Evolutionary conservation across 2,113 vertebrate genomes (phyloP).

Genomic region (Cynoglossus semilaevis): DNA sequence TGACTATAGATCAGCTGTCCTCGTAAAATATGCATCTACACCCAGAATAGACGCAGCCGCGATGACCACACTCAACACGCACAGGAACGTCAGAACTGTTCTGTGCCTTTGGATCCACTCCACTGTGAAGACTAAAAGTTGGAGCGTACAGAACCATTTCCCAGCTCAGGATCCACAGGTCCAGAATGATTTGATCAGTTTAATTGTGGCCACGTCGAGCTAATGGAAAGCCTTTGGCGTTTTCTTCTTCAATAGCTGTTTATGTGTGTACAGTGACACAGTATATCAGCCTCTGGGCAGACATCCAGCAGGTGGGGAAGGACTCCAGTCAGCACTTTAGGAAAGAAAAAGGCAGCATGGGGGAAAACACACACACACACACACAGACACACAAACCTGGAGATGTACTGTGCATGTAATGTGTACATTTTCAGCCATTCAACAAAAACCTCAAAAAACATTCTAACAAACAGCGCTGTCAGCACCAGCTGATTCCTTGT

Average conservation of each 20-base stretch:
- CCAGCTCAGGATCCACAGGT: conserved; percentile 12
- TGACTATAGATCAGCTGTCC: conserved; percentile 30
- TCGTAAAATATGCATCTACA: neutral
- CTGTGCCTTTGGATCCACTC: too few relatives aligned
- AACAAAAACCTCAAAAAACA: too few relatives aligned
- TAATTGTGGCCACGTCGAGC: conserved; percentile 40
- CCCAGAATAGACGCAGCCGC: neutral
- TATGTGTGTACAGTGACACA: conserved; percentile 58
- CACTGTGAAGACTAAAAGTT: conserved; percentile 17
- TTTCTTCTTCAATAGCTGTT: conserved; percentile 67
- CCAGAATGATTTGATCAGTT: conserved; percentile 26
- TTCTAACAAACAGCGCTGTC: too few relatives aligned
- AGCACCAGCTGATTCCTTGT: too few relatives aligned
- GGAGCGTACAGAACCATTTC: conserved; percentile 10
- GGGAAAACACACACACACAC: neutral
- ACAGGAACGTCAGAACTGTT: too few relatives aligned
- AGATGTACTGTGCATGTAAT: conserved; percentile 19
- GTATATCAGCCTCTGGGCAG: conserved; percentile 58
- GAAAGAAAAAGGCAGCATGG: too few relatives aligned
- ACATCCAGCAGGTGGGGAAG: conserved; percentile 49
- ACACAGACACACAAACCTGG: neutral
- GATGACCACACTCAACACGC: conserved; percentile 9
- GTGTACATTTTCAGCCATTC: neutral
- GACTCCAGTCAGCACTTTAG: conserved; percentile 62
- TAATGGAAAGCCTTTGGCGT: conserved; percentile 65